phyloP scores from a whole-genome alignment of 2,888 invertebrate genomes.

The Cremastinae sp. region DNA sequence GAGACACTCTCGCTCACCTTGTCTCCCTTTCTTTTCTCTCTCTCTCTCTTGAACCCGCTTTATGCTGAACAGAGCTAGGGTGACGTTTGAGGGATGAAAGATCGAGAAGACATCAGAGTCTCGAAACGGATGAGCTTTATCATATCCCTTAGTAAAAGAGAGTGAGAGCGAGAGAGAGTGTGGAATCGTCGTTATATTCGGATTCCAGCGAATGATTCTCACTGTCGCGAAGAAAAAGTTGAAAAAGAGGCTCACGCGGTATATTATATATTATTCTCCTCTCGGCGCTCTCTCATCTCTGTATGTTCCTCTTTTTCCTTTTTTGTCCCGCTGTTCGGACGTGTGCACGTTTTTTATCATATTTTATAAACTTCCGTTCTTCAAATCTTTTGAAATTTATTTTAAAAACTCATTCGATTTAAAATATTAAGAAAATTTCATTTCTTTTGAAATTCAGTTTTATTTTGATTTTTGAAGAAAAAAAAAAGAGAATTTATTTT shows the following conservation, averaged over 20 bases:
- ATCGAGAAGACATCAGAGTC: conserved; percentile 29
- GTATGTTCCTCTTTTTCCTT: too few species aligned
- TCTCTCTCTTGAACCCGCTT: background rate
- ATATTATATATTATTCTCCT: conserved; percentile 58
- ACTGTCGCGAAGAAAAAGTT: conserved; percentile 13
- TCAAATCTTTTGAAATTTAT: conserved; percentile 42
- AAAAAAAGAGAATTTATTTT: too few species aligned
- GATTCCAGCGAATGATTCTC: conserved; percentile 18
- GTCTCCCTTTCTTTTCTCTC: conserved; percentile 1
- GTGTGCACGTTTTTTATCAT: conserved; percentile 71
- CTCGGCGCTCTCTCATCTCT: conserved; percentile 16
- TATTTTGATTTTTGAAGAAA: too few species aligned
- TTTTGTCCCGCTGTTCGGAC: conserved; percentile 59
- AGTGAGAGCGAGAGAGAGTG: conserved; percentile 34
- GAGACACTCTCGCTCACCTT: conserved; percentile 8
- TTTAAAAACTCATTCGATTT: too few species aligned
- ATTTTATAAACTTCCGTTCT: conserved; percentile 3
- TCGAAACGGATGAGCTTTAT: too few species aligned
- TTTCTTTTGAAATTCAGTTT: too few species aligned
- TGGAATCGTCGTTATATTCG: background rate
- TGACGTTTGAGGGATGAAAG: conserved; percentile 7
- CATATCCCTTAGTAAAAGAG: conserved; percentile 57
- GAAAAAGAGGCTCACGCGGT: conserved; percentile 64
- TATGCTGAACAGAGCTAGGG: conserved; percentile 7
- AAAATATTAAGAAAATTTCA: too few species aligned